phyloP scores from a whole-genome alignment of 2,797 vertebrate genomes.

The Pipistrellus nathusii region DNA sequence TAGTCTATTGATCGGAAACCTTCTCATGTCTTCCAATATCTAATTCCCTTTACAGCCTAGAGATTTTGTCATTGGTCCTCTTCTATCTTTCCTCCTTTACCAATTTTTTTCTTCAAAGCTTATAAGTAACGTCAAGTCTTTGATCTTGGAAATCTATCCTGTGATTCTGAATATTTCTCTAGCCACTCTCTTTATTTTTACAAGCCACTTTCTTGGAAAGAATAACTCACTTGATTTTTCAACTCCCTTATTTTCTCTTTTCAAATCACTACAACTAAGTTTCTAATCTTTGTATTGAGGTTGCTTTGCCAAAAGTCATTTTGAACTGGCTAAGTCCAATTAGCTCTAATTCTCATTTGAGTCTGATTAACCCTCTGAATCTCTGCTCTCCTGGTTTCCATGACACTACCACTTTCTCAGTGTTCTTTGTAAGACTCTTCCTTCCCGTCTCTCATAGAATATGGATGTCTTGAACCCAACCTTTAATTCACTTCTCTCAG shows the following conservation, averaged over 20 bases:
- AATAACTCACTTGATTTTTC: conserved; percentile 34
- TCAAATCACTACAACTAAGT: background rate
- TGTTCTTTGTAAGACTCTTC: background rate
- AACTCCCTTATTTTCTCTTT: background rate
- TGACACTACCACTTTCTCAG: background rate
- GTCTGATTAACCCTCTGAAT: background rate
- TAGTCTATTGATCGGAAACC: background rate
- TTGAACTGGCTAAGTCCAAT: background rate
- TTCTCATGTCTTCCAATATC: background rate
- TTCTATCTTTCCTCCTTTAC: background rate
- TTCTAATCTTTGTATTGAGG: background rate
- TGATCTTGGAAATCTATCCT: background rate
- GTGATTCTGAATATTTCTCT: background rate
- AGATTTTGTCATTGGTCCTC: background rate
- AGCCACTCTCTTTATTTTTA: conserved; percentile 1
- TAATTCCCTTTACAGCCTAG: background rate
- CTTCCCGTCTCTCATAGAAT: background rate
- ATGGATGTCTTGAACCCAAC: background rate
- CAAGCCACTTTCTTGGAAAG: conserved; percentile 30
- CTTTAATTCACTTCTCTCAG: background rate
- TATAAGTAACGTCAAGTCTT: background rate
- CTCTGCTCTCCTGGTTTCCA: background rate
- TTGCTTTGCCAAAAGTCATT: conserved; percentile 7
- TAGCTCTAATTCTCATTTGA: background rate
- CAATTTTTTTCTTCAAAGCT: conserved; percentile 45